Evolutionary conservation across 2,797 vertebrate genomes (phyloP).

Genomic region (Channa striata): DNA sequence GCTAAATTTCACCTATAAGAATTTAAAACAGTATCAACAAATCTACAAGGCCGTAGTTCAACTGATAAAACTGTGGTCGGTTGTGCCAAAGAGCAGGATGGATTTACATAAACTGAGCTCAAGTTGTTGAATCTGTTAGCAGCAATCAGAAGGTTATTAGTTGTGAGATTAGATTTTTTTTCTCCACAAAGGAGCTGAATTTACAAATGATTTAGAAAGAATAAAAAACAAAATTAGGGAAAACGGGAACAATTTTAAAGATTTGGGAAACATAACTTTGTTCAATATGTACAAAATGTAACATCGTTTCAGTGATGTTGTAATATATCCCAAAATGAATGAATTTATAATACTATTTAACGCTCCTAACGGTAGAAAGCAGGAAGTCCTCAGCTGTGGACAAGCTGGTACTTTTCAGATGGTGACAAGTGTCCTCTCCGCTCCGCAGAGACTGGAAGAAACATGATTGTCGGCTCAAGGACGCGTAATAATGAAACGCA

Average conservation of each 20-base stretch:
- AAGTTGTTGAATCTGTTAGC: not conserved
- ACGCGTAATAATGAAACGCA: constrained; percentile 17
- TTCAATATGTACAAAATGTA: not conserved
- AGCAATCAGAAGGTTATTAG: constrained; percentile 4
- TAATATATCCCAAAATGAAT: not conserved
- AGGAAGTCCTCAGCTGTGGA: not conserved
- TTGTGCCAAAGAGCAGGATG: not conserved
- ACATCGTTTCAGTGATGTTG: not conserved
- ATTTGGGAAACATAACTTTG: not conserved
- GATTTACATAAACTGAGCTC: constrained; percentile 8
- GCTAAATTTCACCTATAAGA: too few relatives aligned
- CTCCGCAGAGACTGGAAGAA: constrained; percentile 28
- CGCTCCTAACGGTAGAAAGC: not conserved
- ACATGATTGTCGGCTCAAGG: constrained; percentile 61
- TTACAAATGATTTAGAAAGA: constrained; percentile 7
- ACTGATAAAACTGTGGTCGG: not conserved
- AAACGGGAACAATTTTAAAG: constrained; percentile 3
- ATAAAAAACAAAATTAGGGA: constrained; percentile 4
- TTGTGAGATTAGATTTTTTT: constrained; percentile 22
- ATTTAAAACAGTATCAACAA: too few relatives aligned
- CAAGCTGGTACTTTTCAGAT: constrained; percentile 17
- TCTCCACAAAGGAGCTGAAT: constrained; percentile 4
- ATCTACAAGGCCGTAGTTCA: not conserved
- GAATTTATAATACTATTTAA: not conserved
- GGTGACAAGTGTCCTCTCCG: constrained; percentile 32